Evolutionary conservation across 1,140 invertebrate species (phyloP), one percentile per base, ranked within the genome.

Genomic region (Ephestia elutella): DNA sequence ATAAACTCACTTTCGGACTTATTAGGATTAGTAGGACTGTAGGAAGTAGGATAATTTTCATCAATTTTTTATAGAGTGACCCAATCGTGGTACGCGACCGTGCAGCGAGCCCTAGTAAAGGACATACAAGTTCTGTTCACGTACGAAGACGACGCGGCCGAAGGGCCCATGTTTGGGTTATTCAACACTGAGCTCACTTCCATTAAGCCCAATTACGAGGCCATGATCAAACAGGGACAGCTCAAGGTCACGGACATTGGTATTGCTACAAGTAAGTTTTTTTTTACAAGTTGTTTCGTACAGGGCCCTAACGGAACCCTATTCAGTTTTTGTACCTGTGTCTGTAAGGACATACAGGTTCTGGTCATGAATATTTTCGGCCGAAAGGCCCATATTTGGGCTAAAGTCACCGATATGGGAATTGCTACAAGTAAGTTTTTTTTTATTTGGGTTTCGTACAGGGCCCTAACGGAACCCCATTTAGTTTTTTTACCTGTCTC

Each of bases 201-300:
- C 57, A 96, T 97, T 55, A 95, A 95, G 81, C 96, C 96, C 0
- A 96, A 96, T 80, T 96, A 96, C 75, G 95, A 96, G 73, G 93
- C 94, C 0, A 95, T 96, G 95, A 94, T 95, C 58, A 95, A 95
- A 83, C 92, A 93, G 53, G 95, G 95, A 0, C 93, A 93, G 54
- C 78, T 96, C 0, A 94, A 95, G 83, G 92, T 96, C 21, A 95
- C 94, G 0, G 95, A 96, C 74, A 94, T 95, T 91, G 94, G 95
- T n/a, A 91, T 95, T 28, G 93, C 94, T 68, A 94, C 95, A 82
- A 92, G 94, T 95, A 89, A 89, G 90, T 75, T 50, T 21, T 57
- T 7, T 32, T 32, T 5, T 28, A n/a, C n/a, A n/a, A n/a, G n/a
- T n/a, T n/a, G n/a, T n/a, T n/a, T n/a, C n/a, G n/a, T n/a, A n/a